These are phyloP conservation scores for Pseudorectes ferrugineus DNA, from an alignment of 2,113 vertebrate genomes.

Conservation along the genomic window DNA sequence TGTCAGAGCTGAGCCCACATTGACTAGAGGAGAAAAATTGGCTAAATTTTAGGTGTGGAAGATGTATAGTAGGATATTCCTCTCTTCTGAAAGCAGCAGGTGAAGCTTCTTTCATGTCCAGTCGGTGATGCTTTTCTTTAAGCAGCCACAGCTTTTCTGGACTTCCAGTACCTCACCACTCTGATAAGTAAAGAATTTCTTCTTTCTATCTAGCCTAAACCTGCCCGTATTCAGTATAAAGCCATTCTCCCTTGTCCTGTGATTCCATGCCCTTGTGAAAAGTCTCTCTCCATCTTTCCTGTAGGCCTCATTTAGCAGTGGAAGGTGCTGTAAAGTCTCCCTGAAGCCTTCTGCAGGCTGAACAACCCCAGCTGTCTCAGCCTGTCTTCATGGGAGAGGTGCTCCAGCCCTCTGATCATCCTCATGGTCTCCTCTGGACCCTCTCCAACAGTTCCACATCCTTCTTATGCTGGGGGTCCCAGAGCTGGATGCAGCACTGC, in stretches of 20 bases:
- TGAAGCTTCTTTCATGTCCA: neutral
- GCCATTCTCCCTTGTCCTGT: neutral
- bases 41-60: neutral
- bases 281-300: neutral
- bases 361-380: neutral
- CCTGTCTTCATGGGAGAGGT: neutral
- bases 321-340: neutral
- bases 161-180: neutral
- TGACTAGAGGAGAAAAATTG: neutral
- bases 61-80: neutral
- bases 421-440: neutral
- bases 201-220: neutral
- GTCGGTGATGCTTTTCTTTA: neutral
- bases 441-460: rapidly evolving
- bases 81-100: neutral
- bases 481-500: neutral
- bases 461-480: neutral
- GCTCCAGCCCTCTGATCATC: neutral
- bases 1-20: neutral
- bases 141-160: neutral
- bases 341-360: neutral
- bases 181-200: neutral
- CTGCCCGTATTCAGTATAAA: neutral
- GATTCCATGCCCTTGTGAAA: neutral
- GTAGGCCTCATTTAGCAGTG: neutral